Percentiles rank a stretch among this genome's conserved stretches.
Evolutionary conservation across 2,888 invertebrate genomes (phyloP).

Genomic region (Macrosoma leucophasiata): DNA sequence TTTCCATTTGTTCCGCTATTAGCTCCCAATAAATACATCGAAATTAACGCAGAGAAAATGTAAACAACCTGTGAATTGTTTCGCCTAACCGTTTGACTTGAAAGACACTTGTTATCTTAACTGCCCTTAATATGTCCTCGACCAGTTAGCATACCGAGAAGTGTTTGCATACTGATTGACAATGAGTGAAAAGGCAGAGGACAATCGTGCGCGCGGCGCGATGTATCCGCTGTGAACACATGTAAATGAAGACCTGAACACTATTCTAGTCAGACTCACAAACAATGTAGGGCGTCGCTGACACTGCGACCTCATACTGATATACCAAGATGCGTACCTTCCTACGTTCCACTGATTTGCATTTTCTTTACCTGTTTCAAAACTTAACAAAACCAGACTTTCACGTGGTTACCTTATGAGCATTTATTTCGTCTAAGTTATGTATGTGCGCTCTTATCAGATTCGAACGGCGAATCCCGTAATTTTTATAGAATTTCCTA

Average conservation of each 20-base stretch:
- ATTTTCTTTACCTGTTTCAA: no score
- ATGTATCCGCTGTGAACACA: constrained; percentile 44
- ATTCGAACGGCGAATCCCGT: constrained; percentile 4
- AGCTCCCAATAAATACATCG: no score
- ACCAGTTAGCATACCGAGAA: constrained; percentile 40
- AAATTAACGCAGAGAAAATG: no score
- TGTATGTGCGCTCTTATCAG: no score
- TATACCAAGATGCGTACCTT: constrained; percentile 7
- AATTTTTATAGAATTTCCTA: constrained; percentile 7
- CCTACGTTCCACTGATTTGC: constrained; percentile 13
- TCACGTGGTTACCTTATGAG: no score
- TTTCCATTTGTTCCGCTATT: no score
- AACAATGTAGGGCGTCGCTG: constrained; percentile 27
- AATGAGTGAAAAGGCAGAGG: constrained; percentile 54
- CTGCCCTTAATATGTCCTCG: constrained; percentile 30
- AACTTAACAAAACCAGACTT: no score
- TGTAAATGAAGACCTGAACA: constrained; percentile 50
- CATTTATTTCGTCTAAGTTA: no score
- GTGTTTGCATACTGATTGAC: constrained; percentile 56
- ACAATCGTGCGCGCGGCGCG: constrained; percentile 42
- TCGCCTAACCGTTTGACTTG: no score
- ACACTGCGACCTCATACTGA: constrained; percentile 37
- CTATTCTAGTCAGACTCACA: constrained; percentile 29
- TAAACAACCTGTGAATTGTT: no score
- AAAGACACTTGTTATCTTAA: no score